Conservation (phyloP, 2,888 invertebrate species). For the Zaprionus lineosus region DNA sequence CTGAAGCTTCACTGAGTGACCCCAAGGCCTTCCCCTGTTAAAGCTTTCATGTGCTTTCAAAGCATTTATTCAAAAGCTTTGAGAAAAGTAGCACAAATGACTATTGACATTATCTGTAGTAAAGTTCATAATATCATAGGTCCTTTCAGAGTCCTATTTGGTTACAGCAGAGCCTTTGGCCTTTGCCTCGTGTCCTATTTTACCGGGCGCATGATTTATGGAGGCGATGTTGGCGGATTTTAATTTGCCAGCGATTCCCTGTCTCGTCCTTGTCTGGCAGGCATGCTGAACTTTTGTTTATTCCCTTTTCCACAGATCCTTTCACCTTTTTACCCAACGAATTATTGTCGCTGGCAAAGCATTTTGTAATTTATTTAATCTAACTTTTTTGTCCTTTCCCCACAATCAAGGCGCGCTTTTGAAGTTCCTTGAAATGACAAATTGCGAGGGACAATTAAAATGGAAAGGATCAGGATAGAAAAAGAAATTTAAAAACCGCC, state of each 20-base stretch:
- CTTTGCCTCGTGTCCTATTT: conserved; percentile 44
- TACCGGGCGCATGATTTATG: conserved; percentile 68
- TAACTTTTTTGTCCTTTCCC: conserved; percentile 59
- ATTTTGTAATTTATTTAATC: conserved; percentile 79
- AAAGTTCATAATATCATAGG: no score
- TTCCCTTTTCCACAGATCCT: conserved; percentile 28
- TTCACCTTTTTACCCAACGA: conserved; percentile 41
- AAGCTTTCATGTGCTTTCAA: background rate
- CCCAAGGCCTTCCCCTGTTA: no score
- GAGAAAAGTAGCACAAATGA: no score
- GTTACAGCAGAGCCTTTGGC: conserved; percentile 27
- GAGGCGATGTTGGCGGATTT: conserved; percentile 66
- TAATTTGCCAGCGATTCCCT: conserved; percentile 71
- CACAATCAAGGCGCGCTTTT: conserved; percentile 49
- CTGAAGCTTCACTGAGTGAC: no score
- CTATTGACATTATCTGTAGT: no score
- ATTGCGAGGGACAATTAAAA: conserved; percentile 51
- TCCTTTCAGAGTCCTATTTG: no score
- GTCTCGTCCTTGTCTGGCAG: conserved; percentile 48
- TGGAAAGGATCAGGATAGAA: conserved; percentile 11
- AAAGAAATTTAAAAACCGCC: background rate
- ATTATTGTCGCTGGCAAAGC: conserved; percentile 64
- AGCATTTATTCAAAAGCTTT: background rate
- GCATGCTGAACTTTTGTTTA: conserved; percentile 63
- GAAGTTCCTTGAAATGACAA: conserved; percentile 56